A percentile compares a stretch with the other conserved stretches of the same genome.
Evolutionary conservation across 2,797 vertebrate species (phyloP).

Genomic region (Florisuga fusca): DNA sequence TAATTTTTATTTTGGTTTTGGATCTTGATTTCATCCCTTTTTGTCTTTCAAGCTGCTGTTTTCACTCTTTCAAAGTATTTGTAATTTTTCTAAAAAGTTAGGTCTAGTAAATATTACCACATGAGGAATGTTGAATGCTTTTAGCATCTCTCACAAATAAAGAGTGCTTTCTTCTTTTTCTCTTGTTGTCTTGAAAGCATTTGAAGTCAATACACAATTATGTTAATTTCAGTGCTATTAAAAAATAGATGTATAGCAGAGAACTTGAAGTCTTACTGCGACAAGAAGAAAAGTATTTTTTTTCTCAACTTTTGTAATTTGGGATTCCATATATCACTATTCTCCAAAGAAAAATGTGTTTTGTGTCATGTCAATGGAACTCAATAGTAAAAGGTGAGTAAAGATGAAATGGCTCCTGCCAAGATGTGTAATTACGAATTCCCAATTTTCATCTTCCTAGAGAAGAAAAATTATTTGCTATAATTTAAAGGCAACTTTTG

Average conservation of each 20-base stretch:
- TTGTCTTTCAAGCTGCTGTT: background rate
- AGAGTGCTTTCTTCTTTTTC: background rate
- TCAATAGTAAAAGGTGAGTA: background rate
- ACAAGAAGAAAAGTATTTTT: background rate
- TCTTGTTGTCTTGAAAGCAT: background rate
- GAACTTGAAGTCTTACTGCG: background rate
- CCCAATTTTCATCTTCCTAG: background rate
- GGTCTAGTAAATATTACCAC: background rate
- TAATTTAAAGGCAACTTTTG: background rate
- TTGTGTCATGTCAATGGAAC: background rate
- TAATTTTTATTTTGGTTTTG: background rate
- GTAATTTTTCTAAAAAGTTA: background rate
- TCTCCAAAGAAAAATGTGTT: background rate
- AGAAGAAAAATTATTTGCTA: background rate
- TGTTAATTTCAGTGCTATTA: background rate
- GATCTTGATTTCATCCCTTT: background rate
- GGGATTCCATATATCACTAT: background rate
- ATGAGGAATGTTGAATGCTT: background rate
- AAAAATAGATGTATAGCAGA: background rate
- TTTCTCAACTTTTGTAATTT: background rate
- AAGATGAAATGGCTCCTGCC: background rate
- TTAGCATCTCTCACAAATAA: background rate
- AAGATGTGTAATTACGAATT: background rate
- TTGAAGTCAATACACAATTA: background rate
- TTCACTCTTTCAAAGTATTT: background rate